Evolutionary conservation across 2,113 vertebrate genomes (phyloP).

Genomic region (Alces alces): DNA sequence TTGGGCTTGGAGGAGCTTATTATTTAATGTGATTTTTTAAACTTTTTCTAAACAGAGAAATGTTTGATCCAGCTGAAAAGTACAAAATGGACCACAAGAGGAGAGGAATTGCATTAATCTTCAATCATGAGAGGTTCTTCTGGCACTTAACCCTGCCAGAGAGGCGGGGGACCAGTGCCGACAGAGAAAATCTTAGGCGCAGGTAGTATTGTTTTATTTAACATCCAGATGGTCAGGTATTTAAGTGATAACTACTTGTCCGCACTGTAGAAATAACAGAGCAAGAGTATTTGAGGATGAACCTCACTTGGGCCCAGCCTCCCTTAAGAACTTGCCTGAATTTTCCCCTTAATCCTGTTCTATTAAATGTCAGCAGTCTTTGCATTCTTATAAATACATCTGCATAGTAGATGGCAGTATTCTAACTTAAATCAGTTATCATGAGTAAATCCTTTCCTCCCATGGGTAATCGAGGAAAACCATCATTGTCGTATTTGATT

Average conservation of each 20-base stretch:
- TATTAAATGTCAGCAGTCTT: not conserved
- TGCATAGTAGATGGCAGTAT: not conserved
- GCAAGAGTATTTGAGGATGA: not conserved
- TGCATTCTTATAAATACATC: not conserved
- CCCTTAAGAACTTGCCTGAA: not conserved
- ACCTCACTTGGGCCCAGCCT: not conserved
- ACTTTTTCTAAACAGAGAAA: slow-evolving; percentile 55
- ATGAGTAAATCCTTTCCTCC: not conserved
- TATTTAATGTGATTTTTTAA: not conserved
- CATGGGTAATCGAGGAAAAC: not conserved
- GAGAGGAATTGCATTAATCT: slow-evolving; percentile 92
- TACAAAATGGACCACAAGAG: slow-evolving; percentile 90
- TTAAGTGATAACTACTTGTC: not conserved
- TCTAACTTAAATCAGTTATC: not conserved
- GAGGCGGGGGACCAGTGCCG: slow-evolving; percentile 86
- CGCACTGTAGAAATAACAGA: not conserved
- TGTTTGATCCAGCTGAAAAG: slow-evolving; percentile 83
- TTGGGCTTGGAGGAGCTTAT: not conserved
- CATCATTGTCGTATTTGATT: not conserved
- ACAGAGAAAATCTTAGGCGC: slow-evolving; percentile 83
- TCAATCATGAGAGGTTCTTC: slow-evolving; percentile 93
- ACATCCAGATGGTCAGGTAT: too few relatives aligned
- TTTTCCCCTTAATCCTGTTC: not conserved
- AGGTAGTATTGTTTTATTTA: slow-evolving; percentile 78
- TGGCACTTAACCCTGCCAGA: slow-evolving; percentile 82